Percentiles rank a stretch among this genome's conserved stretches.
These are phyloP conservation scores for Mungos mungo DNA, from an alignment of 2,113 vertebrate species.

Conservation along the genomic window DNA sequence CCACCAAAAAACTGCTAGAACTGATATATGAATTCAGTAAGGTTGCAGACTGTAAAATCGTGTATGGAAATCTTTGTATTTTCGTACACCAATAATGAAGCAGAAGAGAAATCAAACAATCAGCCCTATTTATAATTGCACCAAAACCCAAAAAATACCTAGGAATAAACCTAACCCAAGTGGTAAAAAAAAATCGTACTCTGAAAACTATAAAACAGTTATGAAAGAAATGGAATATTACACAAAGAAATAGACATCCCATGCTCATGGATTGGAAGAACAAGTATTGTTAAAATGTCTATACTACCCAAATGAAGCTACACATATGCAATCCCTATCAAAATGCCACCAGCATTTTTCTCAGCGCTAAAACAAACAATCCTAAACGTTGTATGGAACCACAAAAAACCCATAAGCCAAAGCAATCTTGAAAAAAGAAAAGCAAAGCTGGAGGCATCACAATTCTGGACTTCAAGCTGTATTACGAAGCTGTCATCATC, in stretches of 20 bases:
- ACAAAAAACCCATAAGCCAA: background rate
- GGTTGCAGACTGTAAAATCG: background rate
- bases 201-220: background rate
- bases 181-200: background rate
- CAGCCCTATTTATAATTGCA: background rate
- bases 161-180: background rate
- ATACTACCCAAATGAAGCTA: background rate
- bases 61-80: background rate
- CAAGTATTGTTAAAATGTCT: background rate
- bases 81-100: background rate
- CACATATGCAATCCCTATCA: background rate
- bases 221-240: background rate
- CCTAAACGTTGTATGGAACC: background rate
- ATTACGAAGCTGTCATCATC: background rate
- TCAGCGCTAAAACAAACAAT: background rate
- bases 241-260: background rate
- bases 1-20: background rate
- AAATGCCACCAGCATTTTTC: background rate
- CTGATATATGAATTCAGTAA: background rate
- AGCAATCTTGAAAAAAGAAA: background rate
- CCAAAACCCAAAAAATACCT: background rate
- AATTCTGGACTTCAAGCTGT: background rate
- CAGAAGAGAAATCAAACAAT: background rate
- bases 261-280: background rate
- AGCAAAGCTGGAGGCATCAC: background rate